Percentiles rank a stretch among this genome's conserved stretches.
These are phyloP conservation scores for Lordiphosa collinella DNA, from an alignment of 1,140 invertebrate species.

Conservation along the genomic window DNA sequence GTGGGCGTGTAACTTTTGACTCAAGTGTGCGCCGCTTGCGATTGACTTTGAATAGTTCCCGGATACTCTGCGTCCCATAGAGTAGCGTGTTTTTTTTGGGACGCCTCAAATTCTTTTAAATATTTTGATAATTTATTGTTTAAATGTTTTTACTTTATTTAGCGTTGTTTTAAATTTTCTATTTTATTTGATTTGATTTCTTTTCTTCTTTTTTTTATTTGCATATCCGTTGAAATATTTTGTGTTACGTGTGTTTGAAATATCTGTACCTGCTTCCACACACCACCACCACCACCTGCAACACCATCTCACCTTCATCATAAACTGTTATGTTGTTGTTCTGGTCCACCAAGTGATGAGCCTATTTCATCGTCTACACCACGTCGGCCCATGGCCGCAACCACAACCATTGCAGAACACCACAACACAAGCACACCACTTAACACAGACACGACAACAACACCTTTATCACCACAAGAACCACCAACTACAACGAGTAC, in stretches of 20 bases:
- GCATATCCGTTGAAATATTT: constrained; percentile 62
- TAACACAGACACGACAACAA: constrained; percentile 62
- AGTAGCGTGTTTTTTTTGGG: constrained; percentile 46
- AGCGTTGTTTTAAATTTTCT: constrained; percentile 41
- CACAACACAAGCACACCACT: constrained; percentile 54
- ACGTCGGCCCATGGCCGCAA: constrained; percentile 35
- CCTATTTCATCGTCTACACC: constrained; percentile 59
- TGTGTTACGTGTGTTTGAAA: constrained; percentile 65
- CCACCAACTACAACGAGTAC: constrained; percentile 58
- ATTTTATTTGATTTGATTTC: constrained; percentile 19
- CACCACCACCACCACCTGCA: constrained; percentile 23
- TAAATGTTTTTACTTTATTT: constrained; percentile 8
- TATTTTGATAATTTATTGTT: constrained; percentile 6
- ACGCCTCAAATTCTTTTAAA: constrained; percentile 17
- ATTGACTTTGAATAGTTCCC: constrained; percentile 29
- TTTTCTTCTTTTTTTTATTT: constrained; percentile 56
- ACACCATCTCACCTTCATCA: constrained; percentile 50
- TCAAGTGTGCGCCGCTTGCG: constrained; percentile 64
- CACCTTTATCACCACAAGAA: constrained; percentile 69
- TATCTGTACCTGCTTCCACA: constrained; percentile 64
- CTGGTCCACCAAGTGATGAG: constrained; percentile 49
- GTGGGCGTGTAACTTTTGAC: constrained; percentile 19
- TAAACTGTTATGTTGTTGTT: constrained; percentile 28
- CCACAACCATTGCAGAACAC: constrained; percentile 13
- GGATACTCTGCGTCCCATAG: constrained; percentile 36